Evolutionary conservation across 2,797 vertebrate genomes (phyloP).

Genomic region (Manis javanica): DNA sequence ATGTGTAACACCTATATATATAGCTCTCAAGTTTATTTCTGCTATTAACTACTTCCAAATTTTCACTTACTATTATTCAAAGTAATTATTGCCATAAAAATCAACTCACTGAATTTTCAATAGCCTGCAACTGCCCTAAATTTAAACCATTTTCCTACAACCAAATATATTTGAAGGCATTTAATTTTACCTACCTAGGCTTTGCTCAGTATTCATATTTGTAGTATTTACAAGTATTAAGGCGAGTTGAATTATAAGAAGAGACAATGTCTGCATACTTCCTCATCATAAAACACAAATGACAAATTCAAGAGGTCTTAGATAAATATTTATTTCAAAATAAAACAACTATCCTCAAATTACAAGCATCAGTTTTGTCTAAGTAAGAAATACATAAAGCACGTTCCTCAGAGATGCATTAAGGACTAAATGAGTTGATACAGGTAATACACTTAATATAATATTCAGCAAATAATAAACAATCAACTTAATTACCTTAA

Average conservation of each 20-base stretch:
- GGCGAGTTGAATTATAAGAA: not conserved
- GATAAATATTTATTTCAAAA: conserved; percentile 23
- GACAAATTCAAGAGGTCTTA: conserved; percentile 14
- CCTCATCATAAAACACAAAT: conserved; percentile 27
- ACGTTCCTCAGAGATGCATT: not conserved
- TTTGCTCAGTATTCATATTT: not conserved
- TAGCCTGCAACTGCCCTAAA: not conserved
- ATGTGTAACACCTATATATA: not conserved
- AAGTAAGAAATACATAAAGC: conserved; percentile 37
- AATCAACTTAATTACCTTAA: conserved; percentile 56
- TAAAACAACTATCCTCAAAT: conserved; percentile 37
- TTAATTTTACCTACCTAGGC: conserved; percentile 12
- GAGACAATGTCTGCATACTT: not conserved
- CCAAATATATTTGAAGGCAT: conserved; percentile 3
- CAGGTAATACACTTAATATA: not conserved
- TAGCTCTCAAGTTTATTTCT: conserved; percentile 10
- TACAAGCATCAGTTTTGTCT: conserved; percentile 21
- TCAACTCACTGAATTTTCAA: conserved; percentile 37
- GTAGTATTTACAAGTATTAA: not conserved
- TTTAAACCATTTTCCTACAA: not conserved
- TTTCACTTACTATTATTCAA: conserved; percentile 26
- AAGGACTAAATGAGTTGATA: not conserved
- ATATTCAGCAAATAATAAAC: not conserved
- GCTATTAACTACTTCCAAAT: conserved; percentile 21
- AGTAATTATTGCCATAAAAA: conserved; percentile 45